Percentiles rank a stretch among this genome's conserved stretches.
Conservation (phyloP, 2,888 invertebrate species). For the Listrodromus nycthemerus region DNA sequence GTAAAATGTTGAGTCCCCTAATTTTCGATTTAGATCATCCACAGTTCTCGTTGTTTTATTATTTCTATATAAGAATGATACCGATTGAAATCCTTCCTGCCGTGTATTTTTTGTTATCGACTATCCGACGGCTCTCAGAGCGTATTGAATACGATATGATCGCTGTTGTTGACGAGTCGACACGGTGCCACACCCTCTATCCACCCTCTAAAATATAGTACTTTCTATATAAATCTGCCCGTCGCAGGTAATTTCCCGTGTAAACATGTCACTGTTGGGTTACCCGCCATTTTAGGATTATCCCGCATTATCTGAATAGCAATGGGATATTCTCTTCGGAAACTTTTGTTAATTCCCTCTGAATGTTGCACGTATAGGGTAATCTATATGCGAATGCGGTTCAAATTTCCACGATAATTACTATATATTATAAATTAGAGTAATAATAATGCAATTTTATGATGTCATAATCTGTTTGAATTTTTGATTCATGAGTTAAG, state of each 20-base stretch:
- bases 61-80: background rate
- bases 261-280: slow-evolving; percentile 17
- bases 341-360: slow-evolving; percentile 42
- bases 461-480: background rate
- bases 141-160: slow-evolving; percentile 26
- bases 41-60: background rate
- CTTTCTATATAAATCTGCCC: slow-evolving; percentile 51
- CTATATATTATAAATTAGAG: background rate
- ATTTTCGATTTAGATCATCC: background rate
- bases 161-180: slow-evolving; percentile 35
- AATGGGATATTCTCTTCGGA: slow-evolving; percentile 46
- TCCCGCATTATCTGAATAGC: slow-evolving; percentile 57
- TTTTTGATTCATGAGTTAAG: background rate
- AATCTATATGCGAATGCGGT: background rate
- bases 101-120: background rate
- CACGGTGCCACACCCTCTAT: slow-evolving; percentile 12
- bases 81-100: background rate
- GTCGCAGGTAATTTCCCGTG: slow-evolving; percentile 50
- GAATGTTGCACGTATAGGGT: background rate
- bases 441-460: background rate
- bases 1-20: background rate
- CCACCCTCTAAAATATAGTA: slow-evolving; percentile 47
- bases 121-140: background rate
- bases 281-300: slow-evolving; percentile 46
- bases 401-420: background rate